Percentiles rank a stretch among this genome's conserved stretches.
These are phyloP conservation scores for Micropoecilia bifurca DNA, from an alignment of 2,797 vertebrate species.

Conservation along the genomic window DNA sequence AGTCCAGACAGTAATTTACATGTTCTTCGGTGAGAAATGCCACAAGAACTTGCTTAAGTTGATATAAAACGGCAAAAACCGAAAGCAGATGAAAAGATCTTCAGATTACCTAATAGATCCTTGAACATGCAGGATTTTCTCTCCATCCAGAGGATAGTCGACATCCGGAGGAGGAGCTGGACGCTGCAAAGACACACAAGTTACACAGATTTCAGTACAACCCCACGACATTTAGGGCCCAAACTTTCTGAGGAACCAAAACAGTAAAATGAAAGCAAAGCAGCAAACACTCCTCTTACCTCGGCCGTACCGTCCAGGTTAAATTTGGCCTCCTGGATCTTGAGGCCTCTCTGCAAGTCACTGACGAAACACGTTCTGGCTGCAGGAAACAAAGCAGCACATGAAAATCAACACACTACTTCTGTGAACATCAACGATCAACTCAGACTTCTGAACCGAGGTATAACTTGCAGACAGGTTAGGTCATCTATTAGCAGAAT, in stretches of 20 bases:
- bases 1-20: background rate
- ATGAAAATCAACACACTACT: background rate
- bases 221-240: background rate
- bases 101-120: conserved; percentile 90
- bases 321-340: conserved; percentile 96
- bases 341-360: conserved; percentile 92
- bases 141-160: conserved; percentile 95
- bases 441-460: background rate
- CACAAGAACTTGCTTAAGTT: background rate
- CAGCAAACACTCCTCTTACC: conserved; percentile 71
- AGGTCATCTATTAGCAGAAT: background rate
- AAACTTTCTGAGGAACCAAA: background rate
- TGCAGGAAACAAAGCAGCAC: conserved; percentile 42
- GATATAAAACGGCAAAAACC: fast-evolving
- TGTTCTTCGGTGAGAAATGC: background rate
- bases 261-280: background rate
- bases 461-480: background rate
- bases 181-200: conserved; percentile 77
- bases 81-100: background rate
- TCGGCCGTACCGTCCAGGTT: conserved; percentile 91
- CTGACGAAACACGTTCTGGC: conserved; percentile 94
- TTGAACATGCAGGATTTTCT: conserved; percentile 94
- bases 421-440: background rate
- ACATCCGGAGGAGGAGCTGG: conserved; percentile 91
- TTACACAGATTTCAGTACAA: background rate